phyloP scores from a whole-genome alignment of 2,113 vertebrate genomes.

The Clarias gariepinus region DNA sequence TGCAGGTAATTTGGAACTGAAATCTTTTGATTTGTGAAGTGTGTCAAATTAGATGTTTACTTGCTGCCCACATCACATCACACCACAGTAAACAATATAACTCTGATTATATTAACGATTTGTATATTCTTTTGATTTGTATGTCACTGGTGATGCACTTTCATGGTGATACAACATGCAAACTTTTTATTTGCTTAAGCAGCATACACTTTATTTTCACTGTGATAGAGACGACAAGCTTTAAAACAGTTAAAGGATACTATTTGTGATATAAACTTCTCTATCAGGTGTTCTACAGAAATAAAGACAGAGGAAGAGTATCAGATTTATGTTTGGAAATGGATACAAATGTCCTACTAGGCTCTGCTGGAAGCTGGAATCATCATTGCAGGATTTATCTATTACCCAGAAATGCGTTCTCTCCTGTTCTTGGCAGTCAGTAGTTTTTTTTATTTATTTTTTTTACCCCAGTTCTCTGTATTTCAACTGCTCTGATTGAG shows the following conservation, averaged over 20 bases:
- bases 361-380: slow-evolving; percentile 44
- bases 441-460: background rate
- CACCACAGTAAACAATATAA: background rate
- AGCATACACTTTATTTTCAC: background rate
- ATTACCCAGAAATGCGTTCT: slow-evolving; percentile 40
- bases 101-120: slow-evolving; percentile 1
- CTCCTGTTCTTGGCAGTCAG: slow-evolving; percentile 33
- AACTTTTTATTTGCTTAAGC: background rate
- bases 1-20: slow-evolving; percentile 19
- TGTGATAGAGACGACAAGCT: background rate
- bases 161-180: background rate
- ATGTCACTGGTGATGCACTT: background rate
- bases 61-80: background rate
- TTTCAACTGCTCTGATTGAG: slow-evolving; percentile 10
- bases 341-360: slow-evolving; percentile 46
- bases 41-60: background rate
- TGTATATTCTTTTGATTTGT: background rate
- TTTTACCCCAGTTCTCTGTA: slow-evolving; percentile 6
- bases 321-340: slow-evolving; percentile 42
- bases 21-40: slow-evolving; percentile 23
- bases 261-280: slow-evolving; percentile 12
- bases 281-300: slow-evolving; percentile 28
- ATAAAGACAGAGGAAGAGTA: background rate
- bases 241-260: slow-evolving; percentile 11
- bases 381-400: slow-evolving; percentile 48